Evolutionary conservation across 2,797 vertebrate genomes (phyloP).

Genomic region (Gila robusta): DNA sequence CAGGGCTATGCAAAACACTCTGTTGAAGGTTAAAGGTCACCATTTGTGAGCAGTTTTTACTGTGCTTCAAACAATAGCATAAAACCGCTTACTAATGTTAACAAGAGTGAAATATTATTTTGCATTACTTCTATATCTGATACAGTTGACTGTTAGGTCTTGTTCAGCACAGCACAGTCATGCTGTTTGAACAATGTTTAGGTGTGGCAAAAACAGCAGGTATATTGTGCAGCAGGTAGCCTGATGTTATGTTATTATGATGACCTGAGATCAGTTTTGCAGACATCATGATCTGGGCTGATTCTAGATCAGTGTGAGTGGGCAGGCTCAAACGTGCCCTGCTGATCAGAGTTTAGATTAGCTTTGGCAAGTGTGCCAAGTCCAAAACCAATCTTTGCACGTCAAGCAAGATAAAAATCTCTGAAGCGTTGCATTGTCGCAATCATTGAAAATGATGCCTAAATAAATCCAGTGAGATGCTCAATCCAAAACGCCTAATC

Average conservation of each 20-base stretch:
- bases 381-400: neutral
- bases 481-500: neutral
- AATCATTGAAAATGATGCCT: neutral
- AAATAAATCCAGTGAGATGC: neutral
- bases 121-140: neutral
- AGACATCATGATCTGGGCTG: constrained; percentile 3
- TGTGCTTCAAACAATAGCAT: neutral
- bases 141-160: neutral
- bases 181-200: neutral
- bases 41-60: neutral
- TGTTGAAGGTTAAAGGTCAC: constrained; percentile 11
- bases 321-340: neutral
- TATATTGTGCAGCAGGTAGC: neutral
- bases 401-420: neutral
- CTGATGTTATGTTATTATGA: neutral
- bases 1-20: neutral
- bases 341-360: neutral
- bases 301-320: constrained; percentile 21
- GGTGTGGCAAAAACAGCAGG: constrained; percentile 10
- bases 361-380: neutral
- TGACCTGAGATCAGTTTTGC: neutral
- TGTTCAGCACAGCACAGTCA: neutral
- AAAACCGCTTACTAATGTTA: neutral
- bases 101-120: neutral
- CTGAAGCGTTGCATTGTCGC: neutral